These are phyloP conservation scores for Spialia ferax DNA, from an alignment of 2,888 invertebrate species.

Conservation along the genomic window DNA sequence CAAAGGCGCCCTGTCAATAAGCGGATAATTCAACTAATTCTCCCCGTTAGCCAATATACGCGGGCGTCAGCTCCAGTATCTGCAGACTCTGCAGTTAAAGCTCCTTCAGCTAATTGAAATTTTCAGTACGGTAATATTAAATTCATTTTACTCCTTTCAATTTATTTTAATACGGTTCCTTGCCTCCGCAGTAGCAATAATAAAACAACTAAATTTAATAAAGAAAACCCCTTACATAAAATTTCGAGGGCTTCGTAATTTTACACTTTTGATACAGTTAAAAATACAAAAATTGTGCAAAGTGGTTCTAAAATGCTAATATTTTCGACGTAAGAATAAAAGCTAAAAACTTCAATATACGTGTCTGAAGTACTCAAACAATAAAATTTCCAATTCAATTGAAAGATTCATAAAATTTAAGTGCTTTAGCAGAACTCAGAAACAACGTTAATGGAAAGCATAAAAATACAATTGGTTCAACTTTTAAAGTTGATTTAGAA, in stretches of 20 bases:
- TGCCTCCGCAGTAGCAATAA: background rate
- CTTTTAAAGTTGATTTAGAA: background rate
- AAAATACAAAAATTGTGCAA: no score
- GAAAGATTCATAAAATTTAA: no score
- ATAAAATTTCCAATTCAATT: no score
- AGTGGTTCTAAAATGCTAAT: no score
- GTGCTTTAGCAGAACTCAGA: no score
- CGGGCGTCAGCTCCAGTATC: background rate
- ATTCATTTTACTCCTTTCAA: constrained; percentile 22
- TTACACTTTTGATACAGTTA: no score
- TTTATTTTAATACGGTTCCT: background rate
- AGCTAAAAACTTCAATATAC: no score
- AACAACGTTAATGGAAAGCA: no score
- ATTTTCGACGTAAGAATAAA: no score
- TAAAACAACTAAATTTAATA: background rate
- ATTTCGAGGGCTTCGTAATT: no score
- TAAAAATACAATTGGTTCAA: background rate
- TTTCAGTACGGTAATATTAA: constrained; percentile 32
- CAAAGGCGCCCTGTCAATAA: background rate
- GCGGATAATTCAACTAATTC: constrained; percentile 30
- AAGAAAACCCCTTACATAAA: no score
- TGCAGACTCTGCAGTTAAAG: constrained; percentile 23
- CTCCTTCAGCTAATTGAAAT: constrained; percentile 33
- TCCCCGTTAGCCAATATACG: constrained; percentile 25
- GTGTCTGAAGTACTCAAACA: no score